Base-by-base conservation (phyloP, 1,140 invertebrate species). In the Helicorthomorpha holstii region DNA sequence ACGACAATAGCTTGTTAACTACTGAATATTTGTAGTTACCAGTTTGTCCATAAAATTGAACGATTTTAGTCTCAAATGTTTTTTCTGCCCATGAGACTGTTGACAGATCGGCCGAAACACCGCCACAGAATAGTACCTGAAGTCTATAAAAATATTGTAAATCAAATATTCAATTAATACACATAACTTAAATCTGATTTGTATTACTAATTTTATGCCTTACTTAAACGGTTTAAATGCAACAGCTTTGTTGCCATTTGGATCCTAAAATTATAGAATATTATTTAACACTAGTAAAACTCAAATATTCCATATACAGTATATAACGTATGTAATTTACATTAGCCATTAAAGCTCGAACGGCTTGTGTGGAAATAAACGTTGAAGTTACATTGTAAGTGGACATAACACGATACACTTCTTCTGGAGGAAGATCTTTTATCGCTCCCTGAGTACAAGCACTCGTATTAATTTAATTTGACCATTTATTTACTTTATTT, bases 1-100 rank as follows among this genome's bases (percentile, higher is more conserved):
- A n/a, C n/a, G n/a, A n/a, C n/a, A n/a, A n/a, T n/a, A n/a, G n/a
- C n/a, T n/a, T n/a, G n/a, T n/a, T n/a, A n/a, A n/a, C n/a, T n/a
- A n/a, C n/a, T n/a, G n/a, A n/a, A n/a, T n/a, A n/a, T 34, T 34
- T 34, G 7, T 16, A 34, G 7, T 48, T 54, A 66, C 66, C 65
- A 2, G 87, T 92, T 69, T 94, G 90, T 89, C 90, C 95, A 89
- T 89, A 96, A 64, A 94, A 82, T 65, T 96, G 92, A 21, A 93
- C 62, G 4, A 92, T 77, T 0, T 88, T 86, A 1, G 85, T 83
- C 44, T 82, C 75, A 59, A 93, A 86, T 10, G 75, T 71, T 50
- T 77, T 77, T 64, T 85, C 78, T 1, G 84, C 81, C 89, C 90
- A 96, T 3, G 69, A 58, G 73, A 90, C 82, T 0, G 89, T 90